phyloP scores from a whole-genome alignment of 2,797 vertebrate species.

The Caiman crocodilus region DNA sequence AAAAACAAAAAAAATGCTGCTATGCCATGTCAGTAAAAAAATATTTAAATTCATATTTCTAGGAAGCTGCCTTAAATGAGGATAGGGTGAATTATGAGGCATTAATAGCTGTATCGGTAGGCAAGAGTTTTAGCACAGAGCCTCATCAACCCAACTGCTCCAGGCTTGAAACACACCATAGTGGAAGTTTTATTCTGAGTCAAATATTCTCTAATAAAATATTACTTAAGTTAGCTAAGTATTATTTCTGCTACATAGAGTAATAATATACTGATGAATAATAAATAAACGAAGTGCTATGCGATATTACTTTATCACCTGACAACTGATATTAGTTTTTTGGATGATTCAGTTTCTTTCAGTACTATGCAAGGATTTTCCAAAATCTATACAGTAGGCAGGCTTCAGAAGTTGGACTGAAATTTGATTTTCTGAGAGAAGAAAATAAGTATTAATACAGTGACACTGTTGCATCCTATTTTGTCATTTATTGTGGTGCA shows the following conservation, averaged over 20 bases:
- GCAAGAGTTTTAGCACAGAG: neutral
- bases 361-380: neutral
- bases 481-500: neutral
- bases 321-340: neutral
- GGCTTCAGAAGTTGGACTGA: neutral
- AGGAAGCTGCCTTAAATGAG: neutral
- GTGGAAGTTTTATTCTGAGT: neutral
- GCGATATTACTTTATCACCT: neutral
- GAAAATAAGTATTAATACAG: neutral
- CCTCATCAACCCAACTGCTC: neutral
- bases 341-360: neutral
- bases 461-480: neutral
- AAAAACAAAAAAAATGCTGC: no score
- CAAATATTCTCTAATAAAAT: neutral
- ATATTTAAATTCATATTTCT: neutral
- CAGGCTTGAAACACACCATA: neutral
- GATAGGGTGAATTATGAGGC: neutral
- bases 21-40: neutral
- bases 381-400: neutral
- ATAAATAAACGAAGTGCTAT: neutral
- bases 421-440: neutral
- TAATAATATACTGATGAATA: neutral
- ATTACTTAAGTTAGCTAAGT: neutral
- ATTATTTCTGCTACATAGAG: neutral
- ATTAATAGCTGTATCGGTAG: neutral